Conservation (phyloP, 92 coral and sea anemone genomes). For the Zoanthus sansibaricus region DNA sequence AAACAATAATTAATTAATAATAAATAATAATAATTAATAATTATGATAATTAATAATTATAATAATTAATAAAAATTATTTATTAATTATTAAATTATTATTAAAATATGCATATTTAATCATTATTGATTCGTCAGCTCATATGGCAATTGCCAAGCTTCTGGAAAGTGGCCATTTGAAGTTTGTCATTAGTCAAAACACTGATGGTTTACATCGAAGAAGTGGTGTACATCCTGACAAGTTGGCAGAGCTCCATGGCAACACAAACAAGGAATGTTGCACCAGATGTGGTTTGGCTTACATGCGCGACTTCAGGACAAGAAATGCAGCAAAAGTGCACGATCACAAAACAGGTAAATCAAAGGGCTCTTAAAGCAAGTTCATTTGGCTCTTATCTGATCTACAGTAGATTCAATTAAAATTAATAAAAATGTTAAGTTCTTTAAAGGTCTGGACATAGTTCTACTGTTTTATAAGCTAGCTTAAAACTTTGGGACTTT, state of each 20-base stretch:
- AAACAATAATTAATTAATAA: no score
- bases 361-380: background rate
- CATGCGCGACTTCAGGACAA: slow-evolving; percentile 80
- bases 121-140: slow-evolving; percentile 29
- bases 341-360: slow-evolving; percentile 60
- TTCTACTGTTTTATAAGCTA: no score
- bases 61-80: no score
- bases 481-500: no score
- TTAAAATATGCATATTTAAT: background rate
- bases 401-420: background rate
- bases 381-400: background rate
- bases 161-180: slow-evolving; percentile 70
- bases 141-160: slow-evolving; percentile 76
- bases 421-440: no score
- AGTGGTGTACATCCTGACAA: slow-evolving; percentile 65
- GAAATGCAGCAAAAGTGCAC: slow-evolving; percentile 65
- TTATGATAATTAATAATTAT: no score
- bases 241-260: slow-evolving; percentile 83
- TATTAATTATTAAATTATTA: no score
- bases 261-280: slow-evolving; percentile 77
- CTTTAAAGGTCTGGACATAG: no score
- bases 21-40: no score
- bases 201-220: slow-evolving; percentile 77
- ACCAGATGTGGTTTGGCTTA: slow-evolving; percentile 67
- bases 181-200: slow-evolving; percentile 78